A percentile compares a stretch with the other conserved stretches of the same genome.
These are phyloP conservation scores for Luehdorfia chinensis DNA, from an alignment of 1,140 invertebrate species.

Conservation along the genomic window DNA sequence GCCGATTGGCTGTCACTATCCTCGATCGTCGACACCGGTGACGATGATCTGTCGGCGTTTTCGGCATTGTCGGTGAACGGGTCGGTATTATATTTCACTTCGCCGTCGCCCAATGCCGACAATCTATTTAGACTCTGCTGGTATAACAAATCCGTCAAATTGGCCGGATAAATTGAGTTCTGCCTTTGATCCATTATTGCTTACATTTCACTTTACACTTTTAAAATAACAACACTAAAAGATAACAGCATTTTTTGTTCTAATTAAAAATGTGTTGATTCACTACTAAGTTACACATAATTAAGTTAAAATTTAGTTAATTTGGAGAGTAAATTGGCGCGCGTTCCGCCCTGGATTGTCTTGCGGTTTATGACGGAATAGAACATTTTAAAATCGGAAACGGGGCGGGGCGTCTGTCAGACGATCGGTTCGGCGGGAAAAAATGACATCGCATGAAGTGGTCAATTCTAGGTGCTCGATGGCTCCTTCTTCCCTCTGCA, in stretches of 20 bases:
- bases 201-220: conserved; percentile 40
- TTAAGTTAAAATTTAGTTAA: no score
- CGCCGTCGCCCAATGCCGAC: conserved; percentile 29
- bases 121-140: conserved; percentile 46
- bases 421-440: conserved; percentile 62
- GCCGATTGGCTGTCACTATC: conserved; percentile 58
- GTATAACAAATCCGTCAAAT: conserved; percentile 51
- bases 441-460: conserved; percentile 63
- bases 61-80: conserved; percentile 30
- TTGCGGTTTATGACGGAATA: conserved; percentile 59
- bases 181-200: conserved; percentile 52
- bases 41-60: conserved; percentile 32
- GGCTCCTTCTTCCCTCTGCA: conserved; percentile 20
- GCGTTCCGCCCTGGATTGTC: no score
- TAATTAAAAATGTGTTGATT: no score
- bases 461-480: conserved; percentile 60
- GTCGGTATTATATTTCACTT: conserved; percentile 32
- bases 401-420: conserved; percentile 45
- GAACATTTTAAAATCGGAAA: conserved; percentile 47
- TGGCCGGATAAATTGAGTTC: conserved; percentile 43
- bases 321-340: no score
- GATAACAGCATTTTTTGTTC: no score
- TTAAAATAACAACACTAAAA: no score
- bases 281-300: no score
- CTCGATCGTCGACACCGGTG: conserved; percentile 33